These are phyloP conservation scores for Macrosteles quadrilineatus DNA, from an alignment of 1,140 invertebrate genomes.

Conservation along the genomic window DNA sequence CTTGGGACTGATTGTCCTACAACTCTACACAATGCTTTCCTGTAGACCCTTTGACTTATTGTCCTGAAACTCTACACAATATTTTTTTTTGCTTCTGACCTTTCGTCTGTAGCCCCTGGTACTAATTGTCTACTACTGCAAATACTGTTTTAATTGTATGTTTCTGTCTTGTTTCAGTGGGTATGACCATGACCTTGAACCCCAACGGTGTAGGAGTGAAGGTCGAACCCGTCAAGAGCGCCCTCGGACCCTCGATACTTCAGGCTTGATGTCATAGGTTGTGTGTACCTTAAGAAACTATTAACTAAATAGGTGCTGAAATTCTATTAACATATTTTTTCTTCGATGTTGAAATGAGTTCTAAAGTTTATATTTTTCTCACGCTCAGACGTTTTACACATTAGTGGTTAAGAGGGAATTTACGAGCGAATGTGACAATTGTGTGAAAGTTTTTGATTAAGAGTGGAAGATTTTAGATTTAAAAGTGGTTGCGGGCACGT, in stretches of 20 bases:
- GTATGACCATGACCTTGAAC: conserved; percentile 46
- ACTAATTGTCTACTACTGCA: no score
- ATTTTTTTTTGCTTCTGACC: no score
- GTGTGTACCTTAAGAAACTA: neutral
- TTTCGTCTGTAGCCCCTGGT: no score
- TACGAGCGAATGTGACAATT: no score
- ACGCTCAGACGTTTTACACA: conserved; percentile 16
- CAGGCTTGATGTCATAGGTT: neutral
- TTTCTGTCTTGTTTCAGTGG: conserved; percentile 40
- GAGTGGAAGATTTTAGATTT: no score
- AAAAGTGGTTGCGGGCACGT: no score
- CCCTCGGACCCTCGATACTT: neutral
- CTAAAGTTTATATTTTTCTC: conserved; percentile 14
- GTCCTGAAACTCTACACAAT: no score
- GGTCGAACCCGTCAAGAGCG: conserved; percentile 42
- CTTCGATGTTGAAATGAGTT: conserved; percentile 8
- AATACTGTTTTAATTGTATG: no score
- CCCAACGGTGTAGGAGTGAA: conserved; percentile 46
- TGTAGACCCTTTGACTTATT: no score
- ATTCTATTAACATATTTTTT: conserved; percentile 15
- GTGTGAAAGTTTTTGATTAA: no score
- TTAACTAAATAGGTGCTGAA: conserved; percentile 13
- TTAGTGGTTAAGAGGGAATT: neutral
- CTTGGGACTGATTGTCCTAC: no score
- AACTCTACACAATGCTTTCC: no score